Evolutionary conservation across 2,888 invertebrate species (phyloP), one percentile per base, ranked within the genome.

Genomic region (Balanococcus diminutus): DNA sequence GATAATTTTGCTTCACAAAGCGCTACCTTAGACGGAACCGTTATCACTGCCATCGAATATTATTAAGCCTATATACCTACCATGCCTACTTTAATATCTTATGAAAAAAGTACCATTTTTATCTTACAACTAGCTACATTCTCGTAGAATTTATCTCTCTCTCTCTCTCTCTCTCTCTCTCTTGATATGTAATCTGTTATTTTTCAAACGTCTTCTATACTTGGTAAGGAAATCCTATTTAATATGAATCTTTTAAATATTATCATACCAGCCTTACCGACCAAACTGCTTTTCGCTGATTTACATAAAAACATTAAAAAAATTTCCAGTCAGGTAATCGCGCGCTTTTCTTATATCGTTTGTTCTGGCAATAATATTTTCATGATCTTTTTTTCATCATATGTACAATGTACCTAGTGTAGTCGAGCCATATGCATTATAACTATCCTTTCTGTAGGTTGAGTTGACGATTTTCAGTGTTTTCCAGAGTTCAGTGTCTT

Each of bases 41-140:
- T 79, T 79, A 79, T 79, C 75, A 79, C 36, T 79, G 75, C 75
- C 75, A 79, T 79, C 75, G 75, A 79, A 79, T 79, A 79, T 79
- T 79, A 79, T 79, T 79, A 79, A 79, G 75, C 75, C 75, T 28
- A 28, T 28, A n/a, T n/a, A n/a, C n/a, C n/a, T n/a, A 36, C 75
- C 16, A 32, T 79, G 75, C 75, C 67, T 67, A 14, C 67, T 67
- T 14, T 28, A 67, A 67, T 28, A 67, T 67, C 28, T 67, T 67
- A 67, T 28, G 56, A 56, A 67, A 67, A 67, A 67, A 67, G 67
- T 36, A 79, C 19, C 75, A 36, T 79, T 79, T n/a, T 79, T 79
- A 79, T 79, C 75, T 79, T 28, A 79, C 75, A 79, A 79, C 75
- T 32, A 32, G 75, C 36, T 79, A 79, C 36, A 79, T 79, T 36